Conservation (phyloP, 2,797 vertebrate species). For the Cuculus canorus region DNA sequence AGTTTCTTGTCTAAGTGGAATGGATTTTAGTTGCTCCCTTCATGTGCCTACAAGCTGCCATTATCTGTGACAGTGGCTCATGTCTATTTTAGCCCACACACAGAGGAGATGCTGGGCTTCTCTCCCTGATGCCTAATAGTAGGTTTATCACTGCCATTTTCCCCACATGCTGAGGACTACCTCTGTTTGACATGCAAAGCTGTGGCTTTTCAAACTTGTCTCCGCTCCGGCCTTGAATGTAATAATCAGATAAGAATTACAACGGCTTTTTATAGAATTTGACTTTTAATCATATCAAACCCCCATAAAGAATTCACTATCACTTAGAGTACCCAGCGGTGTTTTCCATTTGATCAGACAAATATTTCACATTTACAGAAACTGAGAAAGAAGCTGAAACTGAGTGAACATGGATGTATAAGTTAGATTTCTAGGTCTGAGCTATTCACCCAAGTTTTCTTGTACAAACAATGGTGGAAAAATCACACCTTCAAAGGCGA, state of each 20-base stretch:
- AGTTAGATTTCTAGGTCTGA: background rate
- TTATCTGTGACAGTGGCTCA: constrained; percentile 59
- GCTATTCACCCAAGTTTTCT: background rate
- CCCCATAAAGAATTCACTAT: background rate
- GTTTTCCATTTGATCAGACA: background rate
- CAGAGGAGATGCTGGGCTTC: constrained; percentile 50
- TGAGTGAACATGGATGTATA: background rate
- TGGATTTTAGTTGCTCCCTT: constrained; percentile 64
- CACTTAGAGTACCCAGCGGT: background rate
- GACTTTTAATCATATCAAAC: background rate
- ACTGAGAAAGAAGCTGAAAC: background rate
- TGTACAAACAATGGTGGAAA: background rate
- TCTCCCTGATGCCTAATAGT: constrained; percentile 55
- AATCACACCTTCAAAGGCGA: background rate
- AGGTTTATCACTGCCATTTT: constrained; percentile 65
- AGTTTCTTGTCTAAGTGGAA: constrained; percentile 60
- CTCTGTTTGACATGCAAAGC: constrained; percentile 43
- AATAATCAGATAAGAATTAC: constrained; percentile 28
- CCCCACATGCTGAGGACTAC: constrained; percentile 46
- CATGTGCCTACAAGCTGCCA: constrained; percentile 47
- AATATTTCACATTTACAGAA: background rate
- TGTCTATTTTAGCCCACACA: constrained; percentile 44
- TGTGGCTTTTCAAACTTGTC: constrained; percentile 24
- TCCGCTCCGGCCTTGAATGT: constrained; percentile 17
- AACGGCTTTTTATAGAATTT: background rate